Base-by-base conservation (phyloP, 2,888 invertebrate species). In the Tetragonisca angustula region DNA sequence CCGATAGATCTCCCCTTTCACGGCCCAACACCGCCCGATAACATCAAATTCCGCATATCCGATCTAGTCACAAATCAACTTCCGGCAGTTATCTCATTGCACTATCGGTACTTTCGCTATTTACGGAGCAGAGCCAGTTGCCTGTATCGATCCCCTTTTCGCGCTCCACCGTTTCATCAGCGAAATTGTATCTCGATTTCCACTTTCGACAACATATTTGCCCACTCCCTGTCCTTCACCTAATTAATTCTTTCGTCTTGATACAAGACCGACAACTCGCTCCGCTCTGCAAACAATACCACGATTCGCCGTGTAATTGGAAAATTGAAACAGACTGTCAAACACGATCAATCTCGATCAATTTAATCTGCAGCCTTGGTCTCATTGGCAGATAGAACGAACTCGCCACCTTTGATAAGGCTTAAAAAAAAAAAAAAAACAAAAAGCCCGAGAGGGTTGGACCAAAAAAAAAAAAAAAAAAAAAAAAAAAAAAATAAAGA, bases 31-130 rank as follows among this genome's bases (percentile, higher is more conserved):
- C n/a, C 52, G 27, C 13, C 27, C 27, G 81, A 76, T 83, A 83
- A 73, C 68, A 81, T 76, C 76, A 65, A 73, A 73, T 80, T 80
- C 69, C 69, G 43, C 69, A 52, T 43, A 49, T 19, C 50, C 81
- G 69, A 64, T 70, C 67, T 54, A 49, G 32, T 73, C 64, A 81
- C 81, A 83, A 83, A 73, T 83, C 83, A 83, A 76, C n/a, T 50
- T 36, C n/a, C 59, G 83, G 76, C 76, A 76, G 83, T 81, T 83
- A 80, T 81, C 81, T 81, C 73, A 76, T 83, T 83, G 81, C 76
- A 59, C 59, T 52, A 59, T 81, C 76, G 76, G 75, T 80, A 76
- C 62, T 74, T 74, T 15, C 50, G 32, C 43, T 76, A 81, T 83
- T 76, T 83, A 81, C 76, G 69, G 69, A 59, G 62, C 32, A 62